phyloP scores from a whole-genome alignment of 2,797 vertebrate genomes.

The Periophthalmus magnuspinnatus region DNA sequence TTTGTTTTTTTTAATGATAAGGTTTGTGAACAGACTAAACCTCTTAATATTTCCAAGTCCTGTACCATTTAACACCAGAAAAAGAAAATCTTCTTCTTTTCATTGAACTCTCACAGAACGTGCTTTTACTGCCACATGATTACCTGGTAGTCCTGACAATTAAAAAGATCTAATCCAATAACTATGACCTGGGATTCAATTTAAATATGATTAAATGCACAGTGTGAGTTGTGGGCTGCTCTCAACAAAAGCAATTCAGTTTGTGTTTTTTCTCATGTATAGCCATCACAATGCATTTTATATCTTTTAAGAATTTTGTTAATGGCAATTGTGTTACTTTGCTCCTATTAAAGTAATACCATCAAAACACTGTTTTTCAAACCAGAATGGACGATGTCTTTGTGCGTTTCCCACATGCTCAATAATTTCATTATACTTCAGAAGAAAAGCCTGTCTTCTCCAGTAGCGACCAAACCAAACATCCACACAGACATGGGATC shows the following conservation, averaged over 20 bases:
- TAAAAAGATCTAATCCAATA: background rate
- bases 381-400: background rate
- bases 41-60: too few species aligned
- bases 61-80: too few species aligned
- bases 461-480: slow-evolving; percentile 24
- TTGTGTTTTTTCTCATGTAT: too few species aligned
- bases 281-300: too few species aligned
- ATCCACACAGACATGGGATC: slow-evolving; percentile 31
- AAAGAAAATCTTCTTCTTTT: too few species aligned
- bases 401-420: slow-evolving; percentile 17
- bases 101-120: too few species aligned
- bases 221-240: background rate
- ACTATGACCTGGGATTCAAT: background rate
- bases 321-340: background rate
- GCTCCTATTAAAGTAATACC: background rate
- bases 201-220: background rate
- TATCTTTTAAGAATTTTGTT: too few species aligned
- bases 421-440: slow-evolving; percentile 17
- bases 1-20: too few species aligned
- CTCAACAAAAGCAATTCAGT: background rate
- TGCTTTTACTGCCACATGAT: background rate
- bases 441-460: slow-evolving; percentile 26
- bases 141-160: background rate
- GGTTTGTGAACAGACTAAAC: too few species aligned
- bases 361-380: background rate